phyloP scores from a whole-genome alignment of 2,797 vertebrate species.

The Acanthiza pusilla region DNA sequence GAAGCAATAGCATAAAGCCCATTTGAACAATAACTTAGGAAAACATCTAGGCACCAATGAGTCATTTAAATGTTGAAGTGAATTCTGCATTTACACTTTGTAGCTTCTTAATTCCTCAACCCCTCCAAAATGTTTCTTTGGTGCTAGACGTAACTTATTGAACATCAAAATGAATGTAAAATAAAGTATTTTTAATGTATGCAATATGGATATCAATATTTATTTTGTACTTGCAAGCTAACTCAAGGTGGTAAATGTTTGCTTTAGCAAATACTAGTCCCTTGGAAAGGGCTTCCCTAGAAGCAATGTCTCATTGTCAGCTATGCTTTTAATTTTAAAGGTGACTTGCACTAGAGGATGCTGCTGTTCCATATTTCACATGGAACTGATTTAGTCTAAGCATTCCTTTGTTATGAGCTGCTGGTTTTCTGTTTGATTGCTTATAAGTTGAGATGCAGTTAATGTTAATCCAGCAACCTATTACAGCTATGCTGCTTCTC shows the following conservation, averaged over 20 bases:
- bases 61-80: not conserved
- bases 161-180: constrained; percentile 68
- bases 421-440: constrained; percentile 23
- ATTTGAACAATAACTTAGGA: constrained; percentile 11
- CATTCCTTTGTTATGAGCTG: constrained; percentile 54
- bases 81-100: constrained; percentile 33
- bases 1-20: constrained; percentile 57
- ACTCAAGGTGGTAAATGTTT: constrained; percentile 53
- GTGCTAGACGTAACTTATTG: constrained; percentile 69
- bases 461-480: not conserved
- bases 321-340: constrained; percentile 44
- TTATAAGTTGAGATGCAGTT: constrained; percentile 25
- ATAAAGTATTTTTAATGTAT: constrained; percentile 70
- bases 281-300: constrained; percentile 56
- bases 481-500: not conserved
- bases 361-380: constrained; percentile 34
- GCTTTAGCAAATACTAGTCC: constrained; percentile 50
- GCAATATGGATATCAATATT: constrained; percentile 62
- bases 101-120: constrained; percentile 52
- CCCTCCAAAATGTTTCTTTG: constrained; percentile 55
- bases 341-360: constrained; percentile 66
- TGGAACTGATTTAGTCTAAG: constrained; percentile 42
- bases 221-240: constrained; percentile 60
- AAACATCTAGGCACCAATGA: constrained; percentile 29
- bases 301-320: constrained; percentile 46